A percentile compares a stretch with the other conserved stretches of the same genome.
Evolutionary conservation across 2,797 vertebrate species (phyloP).

Genomic region (Sebastes matsubarae): DNA sequence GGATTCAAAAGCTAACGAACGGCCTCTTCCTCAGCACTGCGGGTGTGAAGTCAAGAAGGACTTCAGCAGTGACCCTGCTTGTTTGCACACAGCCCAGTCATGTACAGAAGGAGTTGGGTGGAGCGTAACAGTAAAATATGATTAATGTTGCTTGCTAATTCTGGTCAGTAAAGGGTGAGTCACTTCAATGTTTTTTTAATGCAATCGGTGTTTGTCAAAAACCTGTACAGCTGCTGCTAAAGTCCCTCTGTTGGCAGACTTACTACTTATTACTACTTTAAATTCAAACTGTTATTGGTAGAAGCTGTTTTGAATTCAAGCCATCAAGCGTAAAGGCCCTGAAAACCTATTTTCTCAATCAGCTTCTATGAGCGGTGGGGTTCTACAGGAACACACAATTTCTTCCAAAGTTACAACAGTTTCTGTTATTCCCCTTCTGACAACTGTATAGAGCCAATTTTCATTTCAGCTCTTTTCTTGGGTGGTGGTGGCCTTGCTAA

Average conservation of each 20-base stretch:
- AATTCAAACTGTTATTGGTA: neutral
- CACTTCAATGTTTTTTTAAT: neutral
- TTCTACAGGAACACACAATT: neutral
- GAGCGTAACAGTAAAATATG: conserved; percentile 35
- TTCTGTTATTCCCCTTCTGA: neutral
- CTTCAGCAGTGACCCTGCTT: conserved; percentile 50
- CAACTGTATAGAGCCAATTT: neutral
- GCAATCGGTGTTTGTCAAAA: neutral
- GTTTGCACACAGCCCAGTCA: conserved; percentile 62
- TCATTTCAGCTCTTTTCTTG: neutral
- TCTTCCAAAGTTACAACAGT: neutral
- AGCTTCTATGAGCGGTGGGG: neutral
- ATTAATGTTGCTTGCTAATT: conserved; percentile 14
- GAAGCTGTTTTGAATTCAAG: neutral
- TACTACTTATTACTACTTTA: neutral
- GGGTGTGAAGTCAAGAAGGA: conserved; percentile 49
- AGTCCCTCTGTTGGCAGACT: neutral
- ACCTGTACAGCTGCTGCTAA: neutral
- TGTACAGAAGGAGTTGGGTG: conserved; percentile 49
- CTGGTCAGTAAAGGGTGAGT: neutral
- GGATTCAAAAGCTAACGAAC: neutral
- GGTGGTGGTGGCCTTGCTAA: neutral
- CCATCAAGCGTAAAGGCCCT: neutral
- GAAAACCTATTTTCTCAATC: neutral
- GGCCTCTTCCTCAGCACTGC: neutral